Conservation (phyloP, 2,113 vertebrate species). For the Phodopus roborovskii region DNA sequence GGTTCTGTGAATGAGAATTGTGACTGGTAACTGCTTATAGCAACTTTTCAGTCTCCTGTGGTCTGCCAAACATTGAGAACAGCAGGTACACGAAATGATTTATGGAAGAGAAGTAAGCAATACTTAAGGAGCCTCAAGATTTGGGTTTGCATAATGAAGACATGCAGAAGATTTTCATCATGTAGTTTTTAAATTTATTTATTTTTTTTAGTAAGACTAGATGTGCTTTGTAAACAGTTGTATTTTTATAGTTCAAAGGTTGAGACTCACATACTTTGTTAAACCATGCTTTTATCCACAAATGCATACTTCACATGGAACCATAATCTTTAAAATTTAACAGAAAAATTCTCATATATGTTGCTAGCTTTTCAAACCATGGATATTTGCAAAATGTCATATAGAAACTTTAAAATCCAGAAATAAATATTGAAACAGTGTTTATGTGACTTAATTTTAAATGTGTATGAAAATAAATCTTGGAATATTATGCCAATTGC, state of each 20-base stretch:
- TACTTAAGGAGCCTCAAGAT: not conserved
- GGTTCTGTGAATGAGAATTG: not conserved
- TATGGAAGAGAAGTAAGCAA: not conserved
- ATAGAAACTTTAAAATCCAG: not conserved
- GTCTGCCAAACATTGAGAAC: not conserved
- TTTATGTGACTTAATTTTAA: not conserved
- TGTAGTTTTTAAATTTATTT: not conserved
- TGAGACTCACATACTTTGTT: accelerated
- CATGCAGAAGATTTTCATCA: not conserved
- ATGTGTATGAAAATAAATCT: not conserved
- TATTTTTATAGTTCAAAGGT: not conserved
- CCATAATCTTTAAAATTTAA: not conserved
- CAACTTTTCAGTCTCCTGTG: not conserved
- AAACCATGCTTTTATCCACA: not conserved
- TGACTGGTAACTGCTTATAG: not conserved
- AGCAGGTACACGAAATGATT: not conserved
- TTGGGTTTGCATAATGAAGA: not conserved
- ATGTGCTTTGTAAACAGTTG: not conserved
- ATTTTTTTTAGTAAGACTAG: not conserved
- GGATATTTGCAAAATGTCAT: not conserved
- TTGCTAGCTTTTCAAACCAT: not conserved
- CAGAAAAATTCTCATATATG: not conserved
- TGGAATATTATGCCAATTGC: not conserved
- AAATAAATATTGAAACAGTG: not conserved
- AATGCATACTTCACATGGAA: not conserved